These are phyloP conservation scores for Timema cristinae DNA, from an alignment of 2,888 invertebrate species.

Conservation along the genomic window DNA sequence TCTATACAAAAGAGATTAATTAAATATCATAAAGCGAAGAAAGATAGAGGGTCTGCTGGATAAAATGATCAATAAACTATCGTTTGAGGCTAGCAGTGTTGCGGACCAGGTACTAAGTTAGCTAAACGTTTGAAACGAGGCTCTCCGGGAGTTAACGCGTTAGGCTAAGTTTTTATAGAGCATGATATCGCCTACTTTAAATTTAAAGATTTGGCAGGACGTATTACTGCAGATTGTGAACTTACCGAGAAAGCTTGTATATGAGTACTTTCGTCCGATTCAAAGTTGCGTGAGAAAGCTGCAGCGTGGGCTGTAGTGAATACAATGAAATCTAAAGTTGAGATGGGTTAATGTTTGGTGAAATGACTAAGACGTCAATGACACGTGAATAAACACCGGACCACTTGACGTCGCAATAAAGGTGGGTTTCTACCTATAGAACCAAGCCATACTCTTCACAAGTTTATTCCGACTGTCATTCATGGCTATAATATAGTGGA, in stretches of 20 bases:
- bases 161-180: slow-evolving; percentile 39
- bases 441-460: no score
- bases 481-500: no score
- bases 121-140: slow-evolving; percentile 36
- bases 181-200: slow-evolving; percentile 40
- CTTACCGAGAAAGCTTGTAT: background rate
- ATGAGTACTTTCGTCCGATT: background rate
- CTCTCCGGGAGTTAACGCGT: slow-evolving; percentile 39
- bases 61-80: slow-evolving; percentile 24
- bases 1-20: no score
- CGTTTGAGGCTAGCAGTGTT: slow-evolving; percentile 27
- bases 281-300: background rate
- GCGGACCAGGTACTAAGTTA: slow-evolving; percentile 30
- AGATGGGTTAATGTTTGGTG: no score
- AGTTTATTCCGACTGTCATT: no score
- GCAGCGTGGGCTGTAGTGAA: background rate
- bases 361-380: no score
- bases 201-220: slow-evolving; percentile 26
- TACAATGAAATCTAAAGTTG: background rate
- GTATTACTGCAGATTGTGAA: slow-evolving; percentile 13
- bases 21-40: no score
- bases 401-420: no score
- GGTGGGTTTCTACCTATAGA: no score
- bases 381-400: no score
- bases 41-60: background rate